Conservation (phyloP, 2,888 invertebrate genomes). For the Alsophila aescularia region DNA sequence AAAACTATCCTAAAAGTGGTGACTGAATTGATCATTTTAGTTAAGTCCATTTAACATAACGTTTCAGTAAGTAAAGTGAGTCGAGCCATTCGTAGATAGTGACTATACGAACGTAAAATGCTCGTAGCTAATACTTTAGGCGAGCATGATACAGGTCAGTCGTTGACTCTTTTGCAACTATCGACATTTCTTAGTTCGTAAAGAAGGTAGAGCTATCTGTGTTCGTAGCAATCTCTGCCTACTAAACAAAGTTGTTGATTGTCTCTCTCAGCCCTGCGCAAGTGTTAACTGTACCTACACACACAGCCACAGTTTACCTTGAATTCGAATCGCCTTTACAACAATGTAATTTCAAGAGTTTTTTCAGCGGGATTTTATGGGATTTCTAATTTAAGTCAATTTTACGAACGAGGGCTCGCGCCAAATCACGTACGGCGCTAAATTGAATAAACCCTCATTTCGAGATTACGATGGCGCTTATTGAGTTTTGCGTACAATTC, state of each 20-base stretch:
- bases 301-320: background rate
- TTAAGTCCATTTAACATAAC: no score
- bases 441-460: constrained; percentile 73
- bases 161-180: no score
- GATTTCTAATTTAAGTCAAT: constrained; percentile 56
- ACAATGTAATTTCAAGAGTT: constrained; percentile 25
- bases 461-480: constrained; percentile 62
- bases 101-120: background rate
- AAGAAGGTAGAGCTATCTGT: no score
- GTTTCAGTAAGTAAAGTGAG: no score
- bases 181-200: no score
- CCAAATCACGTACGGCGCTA: constrained; percentile 72
- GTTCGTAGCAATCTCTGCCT: background rate
- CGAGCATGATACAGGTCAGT: no score
- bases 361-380: constrained; percentile 22
- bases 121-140: background rate
- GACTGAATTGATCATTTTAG: no score
- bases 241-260: constrained; percentile 1
- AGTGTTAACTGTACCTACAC: background rate
- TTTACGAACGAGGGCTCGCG: constrained; percentile 49
- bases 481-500: constrained; percentile 58
- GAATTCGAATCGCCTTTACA: constrained; percentile 13
- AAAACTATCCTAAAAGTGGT: no score
- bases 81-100: no score
- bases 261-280: background rate